phyloP scores from a whole-genome alignment of 2,113 vertebrate genomes.

The Lampris megalopsis region DNA sequence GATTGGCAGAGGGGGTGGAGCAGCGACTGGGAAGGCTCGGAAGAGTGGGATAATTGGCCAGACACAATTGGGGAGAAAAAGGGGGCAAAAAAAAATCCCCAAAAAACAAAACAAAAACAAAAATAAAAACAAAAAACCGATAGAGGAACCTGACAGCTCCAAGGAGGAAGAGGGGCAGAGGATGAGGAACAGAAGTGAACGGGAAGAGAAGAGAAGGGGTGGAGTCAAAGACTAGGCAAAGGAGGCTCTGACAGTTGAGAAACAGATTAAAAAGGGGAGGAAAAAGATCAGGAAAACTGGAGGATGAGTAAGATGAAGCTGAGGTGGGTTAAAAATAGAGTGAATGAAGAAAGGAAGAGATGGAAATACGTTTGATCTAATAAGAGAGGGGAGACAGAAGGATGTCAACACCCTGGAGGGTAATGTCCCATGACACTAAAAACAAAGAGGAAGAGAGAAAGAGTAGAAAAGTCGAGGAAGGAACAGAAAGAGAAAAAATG shows the following conservation, averaged over 20 bases:
- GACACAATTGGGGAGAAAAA: too few species aligned
- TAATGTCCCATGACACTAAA: constrained; percentile 19
- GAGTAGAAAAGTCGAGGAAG: constrained; percentile 37
- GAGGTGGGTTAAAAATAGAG: too few species aligned
- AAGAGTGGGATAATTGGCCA: too few species aligned
- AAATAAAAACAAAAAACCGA: not conserved
- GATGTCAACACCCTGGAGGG: constrained; percentile 20
- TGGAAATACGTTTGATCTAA: not conserved
- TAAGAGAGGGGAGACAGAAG: too few species aligned
- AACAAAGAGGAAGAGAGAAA: constrained; percentile 23
- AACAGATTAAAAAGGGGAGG: constrained; percentile 15
- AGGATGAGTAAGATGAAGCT: not conserved
- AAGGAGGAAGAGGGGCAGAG: not conserved
- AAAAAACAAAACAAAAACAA: not conserved
- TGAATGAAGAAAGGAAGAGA: not conserved
- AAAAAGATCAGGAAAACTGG: constrained; percentile 7
- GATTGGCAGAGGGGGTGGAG: too few species aligned
- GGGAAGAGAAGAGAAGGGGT: not conserved
- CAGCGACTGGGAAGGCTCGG: too few species aligned
- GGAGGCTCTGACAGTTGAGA: not conserved
- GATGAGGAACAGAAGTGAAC: not conserved
- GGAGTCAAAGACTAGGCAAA: not conserved
- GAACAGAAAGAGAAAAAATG: constrained; percentile 9
- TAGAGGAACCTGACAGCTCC: not conserved
- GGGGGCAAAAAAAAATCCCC: too few species aligned